Base-by-base conservation (phyloP, 2,113 vertebrate species). In the Neogale vison region DNA sequence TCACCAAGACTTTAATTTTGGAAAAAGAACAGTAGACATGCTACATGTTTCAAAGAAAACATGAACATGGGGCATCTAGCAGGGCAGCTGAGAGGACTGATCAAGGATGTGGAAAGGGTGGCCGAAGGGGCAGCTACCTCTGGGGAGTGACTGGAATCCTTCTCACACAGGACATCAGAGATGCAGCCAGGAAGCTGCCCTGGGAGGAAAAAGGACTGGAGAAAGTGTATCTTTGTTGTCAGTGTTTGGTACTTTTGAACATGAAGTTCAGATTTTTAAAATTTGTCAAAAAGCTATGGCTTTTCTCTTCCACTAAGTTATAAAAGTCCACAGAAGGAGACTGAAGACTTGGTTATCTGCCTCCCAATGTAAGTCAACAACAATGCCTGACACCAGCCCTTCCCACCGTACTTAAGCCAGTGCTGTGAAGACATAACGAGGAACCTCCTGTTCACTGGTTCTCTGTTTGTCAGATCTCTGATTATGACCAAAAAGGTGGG, bases 21-120 rank as follows among this genome's bases (percentile, higher is more conserved):
- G 69, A 72, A 77, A 69, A 61, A 90, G 31, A 80, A 87, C 4
- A 92, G 31, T 7, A 74, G 17, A 7, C 14, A 26, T 39, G 59
- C 39, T 29, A 29, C 3, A 4, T 29, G 23, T 61, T 89, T 74
- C 31, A 10, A 67, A 81, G 61, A 93, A 93, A 82, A 71, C 8
- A 59, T 0, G 6, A 34, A 39, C 0, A 2, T 23, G 72, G 36
- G 5, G 31, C 21, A 15, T 50, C 55, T 18, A 57, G 61, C 34
- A 89, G 18, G 13, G 61, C 36, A 55, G 57, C 42, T 21, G 3
- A 55, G 9, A 45, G 34, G n/a, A 52, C 3, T 57, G 31, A 34
- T 17, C 9, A 50, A 72, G 1, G 0, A 94, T 21, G 7, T 0
- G 57, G 42, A 21, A 24, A 20, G 1, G 3, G 20, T 14, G 1